Evolutionary conservation across 2,797 vertebrate genomes (phyloP), one percentile per base, ranked within the genome.

Genomic region (Malurus leucopterus): DNA sequence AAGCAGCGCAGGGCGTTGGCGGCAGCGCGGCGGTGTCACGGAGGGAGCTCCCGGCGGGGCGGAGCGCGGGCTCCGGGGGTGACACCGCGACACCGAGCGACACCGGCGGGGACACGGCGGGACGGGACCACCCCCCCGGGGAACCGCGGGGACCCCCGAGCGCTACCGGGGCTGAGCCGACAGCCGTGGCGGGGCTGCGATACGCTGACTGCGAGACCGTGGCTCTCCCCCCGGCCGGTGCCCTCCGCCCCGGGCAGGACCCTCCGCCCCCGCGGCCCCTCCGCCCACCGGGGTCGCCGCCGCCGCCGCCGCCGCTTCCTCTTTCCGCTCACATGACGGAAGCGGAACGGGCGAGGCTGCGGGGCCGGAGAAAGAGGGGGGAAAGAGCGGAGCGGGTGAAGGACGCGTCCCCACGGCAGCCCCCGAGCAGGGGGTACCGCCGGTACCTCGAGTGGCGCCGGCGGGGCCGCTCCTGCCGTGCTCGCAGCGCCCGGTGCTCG

Each of bases 251-350:
- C 27, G 38, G 67, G 62, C 80, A 38, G 53, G 27, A 16, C 30
- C 59, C 61, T 2, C 67, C 29, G 62, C 38, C 51, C 70, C 82
- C 51, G 36, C 26, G 4, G 40, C 40, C 68, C 51, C 72, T 5
- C 82, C 49, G 82, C 82, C 82, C 82, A 41, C 82, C 72, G 34
- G 63, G 72, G 55, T 20, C 61, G 19, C 70, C 71, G 71, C 72
- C 14, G 61, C 59, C 47, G 40, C 78, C 3, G 36, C 82, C 2
- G 44, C 58, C 73, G 73, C 65, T 71, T 78, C 83, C 83, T 64
- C 40, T 46, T 86, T 86, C 84, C 84, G 84, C 53, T 86, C 74
- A 72, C 74, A 72, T 72, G 84, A 6, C 84, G 84, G 83, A 86
- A 78, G 8, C 83, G 83, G 84, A 86, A 86, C 74, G 84, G 84